These are phyloP conservation scores for Eubasilissa splendida DNA, from an alignment of 2,888 invertebrate species.

Conservation along the genomic window DNA sequence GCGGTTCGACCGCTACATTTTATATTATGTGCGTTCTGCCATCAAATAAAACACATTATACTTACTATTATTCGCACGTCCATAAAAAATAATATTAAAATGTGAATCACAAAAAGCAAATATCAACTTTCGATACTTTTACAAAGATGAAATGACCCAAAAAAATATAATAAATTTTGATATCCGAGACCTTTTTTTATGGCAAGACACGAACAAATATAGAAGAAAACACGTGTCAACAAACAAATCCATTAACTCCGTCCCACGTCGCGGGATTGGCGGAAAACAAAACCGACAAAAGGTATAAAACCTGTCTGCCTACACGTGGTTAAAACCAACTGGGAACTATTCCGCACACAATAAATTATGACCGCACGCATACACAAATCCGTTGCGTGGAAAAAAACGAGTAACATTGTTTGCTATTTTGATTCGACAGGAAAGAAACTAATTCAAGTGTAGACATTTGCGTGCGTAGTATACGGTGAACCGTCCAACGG, in stretches of 20 bases:
- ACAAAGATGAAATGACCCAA: no score
- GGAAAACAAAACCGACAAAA: neutral
- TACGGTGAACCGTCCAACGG: neutral
- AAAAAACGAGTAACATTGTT: conserved; percentile 23
- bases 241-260: conserved; percentile 33
- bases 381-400: conserved; percentile 2
- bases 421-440: conserved; percentile 15
- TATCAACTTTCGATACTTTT: no score
- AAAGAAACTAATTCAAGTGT: conserved; percentile 5
- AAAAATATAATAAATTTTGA: neutral
- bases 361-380: conserved; percentile 25
- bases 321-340: neutral
- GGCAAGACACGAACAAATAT: conserved; percentile 1
- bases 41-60: no score
- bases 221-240: conserved; percentile 23
- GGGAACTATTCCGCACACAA: neutral
- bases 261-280: neutral
- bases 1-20: no score
- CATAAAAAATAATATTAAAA: no score
- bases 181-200: conserved; percentile 4
- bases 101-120: no score
- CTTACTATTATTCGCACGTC: no score
- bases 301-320: conserved; percentile 10
- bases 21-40: no score
- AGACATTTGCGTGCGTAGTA: conserved; percentile 13